phyloP scores from a whole-genome alignment of 1,140 invertebrate genomes.

The Glossosoma conforme region DNA sequence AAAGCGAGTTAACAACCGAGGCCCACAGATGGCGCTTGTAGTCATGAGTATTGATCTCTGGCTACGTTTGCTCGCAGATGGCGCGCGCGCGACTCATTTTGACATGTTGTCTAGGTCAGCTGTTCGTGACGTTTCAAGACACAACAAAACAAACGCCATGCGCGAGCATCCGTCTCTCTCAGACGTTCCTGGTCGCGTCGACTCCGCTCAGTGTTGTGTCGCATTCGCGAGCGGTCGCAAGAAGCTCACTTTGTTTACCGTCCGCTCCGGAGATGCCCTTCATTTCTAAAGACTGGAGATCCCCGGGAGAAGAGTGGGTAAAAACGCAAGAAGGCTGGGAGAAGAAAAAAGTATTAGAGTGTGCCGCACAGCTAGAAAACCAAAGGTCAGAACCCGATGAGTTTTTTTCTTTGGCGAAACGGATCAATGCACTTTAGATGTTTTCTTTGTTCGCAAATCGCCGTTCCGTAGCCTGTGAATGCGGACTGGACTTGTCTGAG shows the following conservation, averaged over 20 bases:
- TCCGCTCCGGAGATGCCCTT: conserved; percentile 76
- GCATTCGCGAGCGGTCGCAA: conserved; percentile 33
- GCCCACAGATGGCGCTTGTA: no score
- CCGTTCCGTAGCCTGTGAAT: conserved; percentile 7
- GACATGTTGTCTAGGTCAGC: conserved; percentile 35
- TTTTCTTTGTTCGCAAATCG: conserved; percentile 53
- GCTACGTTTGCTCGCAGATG: no score
- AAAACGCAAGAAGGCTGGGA: conserved; percentile 96
- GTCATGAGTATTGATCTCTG: no score
- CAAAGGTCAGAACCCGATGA: conserved; percentile 47
- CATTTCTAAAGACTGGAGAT: conserved; percentile 89
- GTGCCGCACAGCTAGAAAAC: conserved; percentile 44
- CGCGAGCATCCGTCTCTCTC: conserved; percentile 39
- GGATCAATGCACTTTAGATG: conserved; percentile 32
- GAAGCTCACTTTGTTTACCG: conserved; percentile 33
- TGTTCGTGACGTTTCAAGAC: conserved; percentile 44
- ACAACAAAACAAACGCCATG: conserved; percentile 41
- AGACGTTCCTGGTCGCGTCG: conserved; percentile 36
- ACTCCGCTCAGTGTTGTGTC: conserved; percentile 26
- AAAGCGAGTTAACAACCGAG: no score
- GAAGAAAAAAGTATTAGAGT: conserved; percentile 87
- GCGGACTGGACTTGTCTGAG: not conserved
- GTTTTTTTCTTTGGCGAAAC: conserved; percentile 36
- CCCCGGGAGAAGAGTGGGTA: conserved; percentile 96
- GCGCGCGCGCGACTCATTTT: no score